These are phyloP conservation scores for Gracilinanus agilis DNA, from an alignment of 2,113 vertebrate genomes.

Conservation along the genomic window DNA sequence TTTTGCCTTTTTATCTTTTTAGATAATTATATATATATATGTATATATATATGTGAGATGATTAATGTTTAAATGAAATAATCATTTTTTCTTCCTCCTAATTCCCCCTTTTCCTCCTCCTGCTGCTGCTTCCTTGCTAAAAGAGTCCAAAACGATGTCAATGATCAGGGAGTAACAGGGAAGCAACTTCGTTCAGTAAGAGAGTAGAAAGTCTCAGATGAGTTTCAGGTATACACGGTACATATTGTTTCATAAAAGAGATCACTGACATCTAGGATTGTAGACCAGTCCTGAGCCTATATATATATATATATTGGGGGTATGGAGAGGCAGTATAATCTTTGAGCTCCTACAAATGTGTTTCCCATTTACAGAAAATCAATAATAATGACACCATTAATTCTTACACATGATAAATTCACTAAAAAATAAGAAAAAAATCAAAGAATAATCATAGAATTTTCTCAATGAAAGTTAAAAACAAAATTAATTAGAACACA, in stretches of 20 bases:
- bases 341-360: not conserved
- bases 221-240: not conserved
- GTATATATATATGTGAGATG: too few relatives aligned
- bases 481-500: not conserved
- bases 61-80: too few relatives aligned
- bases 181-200: not conserved
- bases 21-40: too few relatives aligned
- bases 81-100: not conserved
- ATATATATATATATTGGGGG: not conserved
- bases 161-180: not conserved
- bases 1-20: not conserved
- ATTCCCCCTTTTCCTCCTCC: not conserved
- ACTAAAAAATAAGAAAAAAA: not conserved
- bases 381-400: not conserved
- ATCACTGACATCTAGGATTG: not conserved
- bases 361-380: not conserved
- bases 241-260: not conserved
- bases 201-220: not conserved
- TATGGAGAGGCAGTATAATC: too few relatives aligned
- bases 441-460: not conserved
- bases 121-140: not conserved
- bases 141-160: not conserved
- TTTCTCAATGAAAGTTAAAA: not conserved
- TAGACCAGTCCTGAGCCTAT: not conserved
- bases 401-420: not conserved